Evolutionary conservation across 1,140 invertebrate genomes (phyloP).

Genomic region (honey bee (Apis mellifera)): DNA sequence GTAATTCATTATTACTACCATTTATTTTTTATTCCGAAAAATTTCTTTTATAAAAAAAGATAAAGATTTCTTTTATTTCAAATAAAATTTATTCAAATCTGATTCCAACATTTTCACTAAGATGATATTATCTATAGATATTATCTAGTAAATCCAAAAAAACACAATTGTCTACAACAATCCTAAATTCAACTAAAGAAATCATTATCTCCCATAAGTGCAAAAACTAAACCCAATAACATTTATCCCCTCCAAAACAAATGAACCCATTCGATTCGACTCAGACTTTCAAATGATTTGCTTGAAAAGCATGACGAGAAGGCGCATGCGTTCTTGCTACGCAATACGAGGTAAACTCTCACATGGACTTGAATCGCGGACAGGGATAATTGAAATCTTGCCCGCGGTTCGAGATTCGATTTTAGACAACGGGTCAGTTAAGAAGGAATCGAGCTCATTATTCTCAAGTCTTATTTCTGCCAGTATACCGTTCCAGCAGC

Average conservation of each 20-base stretch:
- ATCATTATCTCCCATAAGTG: background rate
- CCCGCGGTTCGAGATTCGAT: slow-evolving; percentile 59
- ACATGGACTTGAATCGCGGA: slow-evolving; percentile 22
- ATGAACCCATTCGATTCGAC: background rate
- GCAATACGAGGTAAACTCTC: slow-evolving; percentile 4
- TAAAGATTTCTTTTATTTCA: too few species aligned
- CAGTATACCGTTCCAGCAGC: background rate
- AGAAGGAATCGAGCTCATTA: slow-evolving; percentile 1
- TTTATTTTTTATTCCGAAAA: too few species aligned
- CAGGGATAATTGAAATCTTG: slow-evolving; percentile 44
- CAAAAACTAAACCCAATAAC: background rate
- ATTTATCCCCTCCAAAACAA: background rate
- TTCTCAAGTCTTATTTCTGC: background rate
- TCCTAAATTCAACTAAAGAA: background rate
- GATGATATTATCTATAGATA: too few species aligned
- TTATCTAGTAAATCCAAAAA: too few species aligned
- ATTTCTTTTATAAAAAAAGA: too few species aligned
- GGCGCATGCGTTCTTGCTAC: background rate
- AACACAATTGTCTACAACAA: background rate
- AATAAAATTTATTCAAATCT: too few species aligned
- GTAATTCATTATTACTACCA: too few species aligned
- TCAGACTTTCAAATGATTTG: too few species aligned
- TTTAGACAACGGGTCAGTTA: slow-evolving; percentile 58
- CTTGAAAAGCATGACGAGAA: background rate
- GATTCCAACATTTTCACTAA: too few species aligned